Evolutionary conservation across 2,797 vertebrate species (phyloP).

Genomic region (Amblyopsis hoosieri): DNA sequence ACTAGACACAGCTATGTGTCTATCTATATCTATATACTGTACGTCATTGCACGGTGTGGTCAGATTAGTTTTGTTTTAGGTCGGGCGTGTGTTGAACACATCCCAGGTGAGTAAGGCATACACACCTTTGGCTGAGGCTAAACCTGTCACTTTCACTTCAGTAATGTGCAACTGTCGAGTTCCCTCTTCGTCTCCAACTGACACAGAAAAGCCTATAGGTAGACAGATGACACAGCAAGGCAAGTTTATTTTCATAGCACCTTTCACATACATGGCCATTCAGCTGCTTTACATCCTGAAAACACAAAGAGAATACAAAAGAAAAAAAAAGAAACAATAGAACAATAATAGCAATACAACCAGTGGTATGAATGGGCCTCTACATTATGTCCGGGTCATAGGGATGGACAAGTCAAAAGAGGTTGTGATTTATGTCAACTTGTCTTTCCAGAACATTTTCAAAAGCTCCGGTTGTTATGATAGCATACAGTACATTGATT

Average conservation of each 20-base stretch:
- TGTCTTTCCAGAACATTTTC: background rate
- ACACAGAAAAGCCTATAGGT: conserved; percentile 88
- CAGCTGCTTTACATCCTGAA: no score
- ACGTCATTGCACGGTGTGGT: conserved; percentile 3
- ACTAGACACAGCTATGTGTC: conserved; percentile 15
- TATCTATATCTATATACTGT: no score
- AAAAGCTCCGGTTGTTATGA: background rate
- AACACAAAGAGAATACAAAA: background rate
- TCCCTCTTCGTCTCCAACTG: conserved; percentile 88
- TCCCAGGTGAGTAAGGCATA: conserved; percentile 1
- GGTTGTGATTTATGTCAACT: background rate
- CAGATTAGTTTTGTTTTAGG: conserved; percentile 7
- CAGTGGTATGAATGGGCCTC: no score
- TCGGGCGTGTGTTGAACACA: conserved; percentile 1
- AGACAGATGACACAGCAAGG: conserved; percentile 14
- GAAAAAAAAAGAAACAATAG: no score
- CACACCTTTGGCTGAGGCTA: conserved; percentile 89
- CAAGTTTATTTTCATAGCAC: no score
- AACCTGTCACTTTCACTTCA: conserved; percentile 84
- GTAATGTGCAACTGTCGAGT: conserved; percentile 86
- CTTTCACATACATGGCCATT: no score
- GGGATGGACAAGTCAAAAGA: no score
- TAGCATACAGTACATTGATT: conserved; percentile 23
- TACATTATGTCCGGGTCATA: no score
- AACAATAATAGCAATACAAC: no score